Percentiles rank a stretch among this genome's conserved stretches.
These are phyloP conservation scores for Coenobita brevimanus DNA, from an alignment of 1,140 invertebrate species.

Conservation along the genomic window DNA sequence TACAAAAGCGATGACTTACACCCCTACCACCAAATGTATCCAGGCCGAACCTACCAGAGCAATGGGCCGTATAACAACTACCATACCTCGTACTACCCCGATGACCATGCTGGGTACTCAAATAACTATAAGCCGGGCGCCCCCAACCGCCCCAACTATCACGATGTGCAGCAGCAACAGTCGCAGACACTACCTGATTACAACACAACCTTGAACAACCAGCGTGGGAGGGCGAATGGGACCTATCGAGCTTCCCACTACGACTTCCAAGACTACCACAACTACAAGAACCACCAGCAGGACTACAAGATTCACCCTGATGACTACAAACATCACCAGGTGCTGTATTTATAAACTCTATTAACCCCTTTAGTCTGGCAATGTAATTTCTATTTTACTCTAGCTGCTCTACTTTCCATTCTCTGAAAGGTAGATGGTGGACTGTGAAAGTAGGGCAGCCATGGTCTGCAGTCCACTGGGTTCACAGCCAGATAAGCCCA, in stretches of 20 bases:
- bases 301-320: constrained; percentile 44
- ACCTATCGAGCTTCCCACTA: constrained; percentile 36
- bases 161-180: constrained; percentile 5
- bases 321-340: constrained; percentile 23
- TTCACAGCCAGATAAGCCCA: too few relatives aligned
- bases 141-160: constrained; percentile 22
- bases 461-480: too few relatives aligned
- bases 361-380: too few relatives aligned
- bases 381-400: too few relatives aligned
- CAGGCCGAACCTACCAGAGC: constrained; percentile 41
- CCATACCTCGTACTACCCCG: constrained; percentile 21
- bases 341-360: too few relatives aligned
- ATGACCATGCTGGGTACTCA: constrained; percentile 39
- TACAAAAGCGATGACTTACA: constrained; percentile 60
- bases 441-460: too few relatives aligned
- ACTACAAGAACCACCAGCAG: constrained; percentile 61
- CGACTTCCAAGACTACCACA: constrained; percentile 60
- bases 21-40: constrained; percentile 1
- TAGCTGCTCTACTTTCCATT: too few relatives aligned
- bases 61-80: constrained; percentile 49
- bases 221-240: constrained; percentile 21
- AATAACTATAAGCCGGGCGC: constrained; percentile 41
- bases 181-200: constrained; percentile 2
- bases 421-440: too few relatives aligned
- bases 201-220: constrained; percentile 41